Evolutionary conservation across 2,888 invertebrate species (phyloP), one percentile per base, ranked within the genome.

Genomic region (Fragum whitleyi): DNA sequence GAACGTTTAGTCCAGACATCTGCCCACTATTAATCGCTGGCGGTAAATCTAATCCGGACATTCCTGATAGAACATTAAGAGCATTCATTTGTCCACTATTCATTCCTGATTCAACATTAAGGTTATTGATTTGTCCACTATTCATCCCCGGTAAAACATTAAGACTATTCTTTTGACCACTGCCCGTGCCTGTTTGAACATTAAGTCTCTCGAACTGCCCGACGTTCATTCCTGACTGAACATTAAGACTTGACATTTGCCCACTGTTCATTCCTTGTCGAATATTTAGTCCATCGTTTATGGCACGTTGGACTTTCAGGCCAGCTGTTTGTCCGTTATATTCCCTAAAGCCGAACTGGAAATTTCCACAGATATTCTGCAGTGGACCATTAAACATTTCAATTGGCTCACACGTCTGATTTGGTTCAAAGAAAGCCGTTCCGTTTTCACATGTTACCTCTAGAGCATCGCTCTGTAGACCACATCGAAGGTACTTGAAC

Each of bases 291-390:
- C 57, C 57, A 28, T 26, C 26, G 0, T 19, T 57, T 26, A 16
- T 28, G 23, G 28, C 28, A 11, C 26, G 3, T 14, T 57, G 61
- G 19, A n/a, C 47, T 19, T n/a, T 47, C 14, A 47, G 14, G 19
- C 61, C n/a, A 3, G 19, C 36, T 19, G n/a, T 32, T 16, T 28
- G 19, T 6, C 36, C 55, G 9, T 19, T 7, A 26, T 62, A 55
- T n/a, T 57, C 28, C 28, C 74, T 67, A 42, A 85, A 85, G 2
- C 81, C 79, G 53, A 85, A 85, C 39, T 47, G 32, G 21, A 69
- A 70, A 42, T 68, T 9, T 28, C 72, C 79, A 68, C 85, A 85
- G 23, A 74, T 79, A 21, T 74, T 71, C 16, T 53, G 42, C n/a
- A 53, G 23, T 3, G 29, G 26, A 14, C 26, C 28, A 26, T 0